Conservation (phyloP, 2,113 vertebrate species). For the Phaetusa simplex region DNA sequence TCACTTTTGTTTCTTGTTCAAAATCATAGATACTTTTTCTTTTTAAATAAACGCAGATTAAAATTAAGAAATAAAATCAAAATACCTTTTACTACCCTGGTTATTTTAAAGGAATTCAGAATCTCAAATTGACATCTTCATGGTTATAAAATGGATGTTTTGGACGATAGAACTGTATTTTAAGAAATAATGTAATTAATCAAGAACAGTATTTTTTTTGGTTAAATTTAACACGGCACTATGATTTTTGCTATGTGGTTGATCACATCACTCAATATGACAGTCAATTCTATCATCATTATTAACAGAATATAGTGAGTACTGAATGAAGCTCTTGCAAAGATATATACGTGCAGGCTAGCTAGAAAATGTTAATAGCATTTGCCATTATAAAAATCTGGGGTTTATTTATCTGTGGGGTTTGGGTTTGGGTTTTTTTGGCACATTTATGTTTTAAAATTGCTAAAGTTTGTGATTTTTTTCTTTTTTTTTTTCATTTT, state of each 20-base stretch:
- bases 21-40: not conserved
- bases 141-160: not conserved
- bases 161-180: not conserved
- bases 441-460: not conserved
- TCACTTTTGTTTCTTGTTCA: not conserved
- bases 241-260: not conserved
- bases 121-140: not conserved
- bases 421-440: not conserved
- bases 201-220: not conserved
- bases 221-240: not conserved
- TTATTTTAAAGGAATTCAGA: constrained; percentile 1
- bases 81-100: not conserved
- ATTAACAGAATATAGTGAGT: not conserved
- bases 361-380: not conserved
- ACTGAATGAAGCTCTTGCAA: not conserved
- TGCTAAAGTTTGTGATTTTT: not conserved
- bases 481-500: not conserved
- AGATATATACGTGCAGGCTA: not conserved
- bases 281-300: not conserved
- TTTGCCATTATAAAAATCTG: not conserved
- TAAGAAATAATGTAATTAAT: not conserved
- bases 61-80: not conserved
- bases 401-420: not conserved
- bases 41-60: not conserved
- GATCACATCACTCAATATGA: not conserved